These are phyloP conservation scores for Brachyistius frenatus DNA, from an alignment of 2,113 vertebrate species.

Conservation along the genomic window DNA sequence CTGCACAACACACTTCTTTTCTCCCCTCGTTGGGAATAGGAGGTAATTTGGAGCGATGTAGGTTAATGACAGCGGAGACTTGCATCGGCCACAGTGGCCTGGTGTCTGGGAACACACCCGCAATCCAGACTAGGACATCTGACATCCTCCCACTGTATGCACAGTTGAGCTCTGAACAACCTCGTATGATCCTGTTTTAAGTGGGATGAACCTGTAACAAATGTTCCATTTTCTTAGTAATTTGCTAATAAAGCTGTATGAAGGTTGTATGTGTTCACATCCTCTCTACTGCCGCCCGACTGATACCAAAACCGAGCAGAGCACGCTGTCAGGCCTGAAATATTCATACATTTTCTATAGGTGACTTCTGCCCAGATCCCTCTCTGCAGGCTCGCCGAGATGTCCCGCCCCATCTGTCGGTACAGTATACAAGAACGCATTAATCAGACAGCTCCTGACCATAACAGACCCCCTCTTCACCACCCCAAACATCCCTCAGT, in stretches of 20 bases:
- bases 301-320: constrained; percentile 17
- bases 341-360: constrained; percentile 47
- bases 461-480: constrained; percentile 37
- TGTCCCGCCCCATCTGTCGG: constrained; percentile 50
- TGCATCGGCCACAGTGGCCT: constrained; percentile 57
- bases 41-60: constrained; percentile 79
- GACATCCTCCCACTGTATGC: constrained; percentile 55
- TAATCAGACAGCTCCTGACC: constrained; percentile 69
- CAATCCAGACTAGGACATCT: constrained; percentile 71
- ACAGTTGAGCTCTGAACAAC: constrained; percentile 50
- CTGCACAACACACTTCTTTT: constrained; percentile 10
- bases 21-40: constrained; percentile 69
- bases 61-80: constrained; percentile 82
- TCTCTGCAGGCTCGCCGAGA: constrained; percentile 19
- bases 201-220: constrained; percentile 20
- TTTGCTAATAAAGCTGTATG: background rate
- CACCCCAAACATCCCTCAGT: constrained; percentile 56
- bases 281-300: constrained; percentile 8
- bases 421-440: constrained; percentile 56
- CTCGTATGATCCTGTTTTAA: constrained; percentile 46
- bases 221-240: constrained; percentile 27
- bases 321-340: constrained; percentile 3
- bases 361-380: constrained; percentile 23
- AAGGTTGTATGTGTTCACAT: constrained; percentile 11
- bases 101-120: constrained; percentile 65